Conservation (phyloP, 2,888 invertebrate genomes). For the Ashinkailepas kermadecensis region DNA sequence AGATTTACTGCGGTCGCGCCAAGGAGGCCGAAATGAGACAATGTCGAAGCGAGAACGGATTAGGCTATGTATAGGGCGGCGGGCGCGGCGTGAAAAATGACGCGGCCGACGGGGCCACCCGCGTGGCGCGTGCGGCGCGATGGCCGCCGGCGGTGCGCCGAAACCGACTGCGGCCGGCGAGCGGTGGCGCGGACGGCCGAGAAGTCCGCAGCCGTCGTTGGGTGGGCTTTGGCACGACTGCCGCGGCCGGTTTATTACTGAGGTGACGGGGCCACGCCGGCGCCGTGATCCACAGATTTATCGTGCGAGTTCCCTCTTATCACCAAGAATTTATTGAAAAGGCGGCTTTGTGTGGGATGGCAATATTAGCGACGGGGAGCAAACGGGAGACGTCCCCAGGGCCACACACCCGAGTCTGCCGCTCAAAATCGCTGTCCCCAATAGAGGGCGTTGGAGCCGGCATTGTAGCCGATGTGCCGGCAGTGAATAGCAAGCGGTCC, state of each 20-base stretch:
- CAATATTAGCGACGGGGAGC: neutral
- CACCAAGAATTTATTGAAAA: slow-evolving; percentile 10
- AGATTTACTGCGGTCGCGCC: neutral
- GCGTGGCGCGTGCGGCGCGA: slow-evolving; percentile 12
- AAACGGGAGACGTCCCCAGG: neutral
- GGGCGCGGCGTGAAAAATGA: neutral
- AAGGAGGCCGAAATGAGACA: slow-evolving; percentile 10
- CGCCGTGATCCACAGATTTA: neutral
- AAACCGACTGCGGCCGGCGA: neutral
- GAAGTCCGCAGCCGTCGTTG: neutral
- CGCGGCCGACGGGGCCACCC: neutral
- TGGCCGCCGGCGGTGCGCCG: neutral
- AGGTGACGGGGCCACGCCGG: neutral
- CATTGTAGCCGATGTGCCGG: too few relatives aligned
- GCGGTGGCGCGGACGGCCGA: neutral
- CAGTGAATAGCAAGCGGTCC: too few relatives aligned
- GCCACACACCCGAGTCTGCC: neutral
- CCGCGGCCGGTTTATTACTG: neutral
- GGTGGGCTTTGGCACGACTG: neutral
- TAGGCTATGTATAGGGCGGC: slow-evolving; percentile 10
- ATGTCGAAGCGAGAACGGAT: slow-evolving; percentile 15
- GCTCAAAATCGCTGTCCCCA: neutral
- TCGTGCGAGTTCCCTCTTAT: neutral
- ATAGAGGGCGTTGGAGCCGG: neutral
- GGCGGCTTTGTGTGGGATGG: slow-evolving; percentile 4